Evolutionary conservation across 2,888 invertebrate species (phyloP).

Genomic region (Trichogramma evanescens): DNA sequence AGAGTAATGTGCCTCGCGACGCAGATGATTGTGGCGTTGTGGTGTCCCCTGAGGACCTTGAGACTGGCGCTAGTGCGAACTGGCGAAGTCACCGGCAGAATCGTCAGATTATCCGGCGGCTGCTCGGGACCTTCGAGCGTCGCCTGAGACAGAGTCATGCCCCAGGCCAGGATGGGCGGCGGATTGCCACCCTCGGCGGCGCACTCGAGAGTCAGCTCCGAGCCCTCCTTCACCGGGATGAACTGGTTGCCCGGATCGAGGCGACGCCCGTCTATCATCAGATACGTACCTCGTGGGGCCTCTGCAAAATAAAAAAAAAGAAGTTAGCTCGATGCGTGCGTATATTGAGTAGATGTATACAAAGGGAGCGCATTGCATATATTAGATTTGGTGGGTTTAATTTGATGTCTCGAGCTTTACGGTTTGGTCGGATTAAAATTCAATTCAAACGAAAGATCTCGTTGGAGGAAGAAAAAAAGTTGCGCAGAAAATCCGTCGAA

Average conservation of each 20-base stretch:
- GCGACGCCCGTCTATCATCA: conserved; percentile 77
- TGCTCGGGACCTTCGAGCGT: conserved; percentile 44
- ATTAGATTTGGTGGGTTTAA: too few relatives aligned
- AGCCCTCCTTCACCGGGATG: conserved; percentile 80
- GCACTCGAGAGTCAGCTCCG: conserved; percentile 73
- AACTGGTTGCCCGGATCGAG: conserved; percentile 81
- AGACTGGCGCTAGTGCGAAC: conserved; percentile 59
- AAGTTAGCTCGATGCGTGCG: too few relatives aligned
- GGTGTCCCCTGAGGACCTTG: conserved; percentile 73
- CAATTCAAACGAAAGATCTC: too few relatives aligned
- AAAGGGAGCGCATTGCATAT: too few relatives aligned
- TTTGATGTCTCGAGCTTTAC: too few relatives aligned
- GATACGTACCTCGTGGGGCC: conserved; percentile 75
- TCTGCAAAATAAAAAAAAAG: conserved; percentile 53
- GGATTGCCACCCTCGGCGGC: conserved; percentile 80
- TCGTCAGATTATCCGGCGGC: conserved; percentile 43
- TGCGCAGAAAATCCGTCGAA: too few relatives aligned
- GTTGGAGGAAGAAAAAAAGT: too few relatives aligned
- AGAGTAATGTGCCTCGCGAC: conserved; percentile 66
- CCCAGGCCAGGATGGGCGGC: conserved; percentile 61
- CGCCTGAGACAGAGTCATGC: conserved; percentile 52
- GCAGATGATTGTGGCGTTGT: conserved; percentile 80
- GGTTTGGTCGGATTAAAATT: too few relatives aligned
- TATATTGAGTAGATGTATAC: too few relatives aligned
- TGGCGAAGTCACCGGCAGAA: conserved; percentile 36